Evolutionary conservation across 92 coral and sea anemone genomes (phyloP), one percentile per base, ranked within the genome.

Genomic region (Isaurus tuberculatus): DNA sequence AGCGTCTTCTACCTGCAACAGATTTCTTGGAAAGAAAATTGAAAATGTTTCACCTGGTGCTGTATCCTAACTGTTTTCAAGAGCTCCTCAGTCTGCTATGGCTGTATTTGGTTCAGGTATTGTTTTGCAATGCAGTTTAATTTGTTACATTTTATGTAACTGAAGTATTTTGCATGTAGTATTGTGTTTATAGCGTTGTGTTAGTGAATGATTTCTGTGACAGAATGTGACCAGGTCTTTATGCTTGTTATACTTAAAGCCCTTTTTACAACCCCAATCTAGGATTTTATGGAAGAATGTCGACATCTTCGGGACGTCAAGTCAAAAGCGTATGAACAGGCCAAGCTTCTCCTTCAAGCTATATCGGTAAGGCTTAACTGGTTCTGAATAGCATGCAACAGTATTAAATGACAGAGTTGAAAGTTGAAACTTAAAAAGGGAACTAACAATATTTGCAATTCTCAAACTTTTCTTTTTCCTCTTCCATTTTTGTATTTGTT

Each of bases 1-100:
- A 85, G 71, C 95, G 98, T 15, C 94, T 95, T 29, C 92, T 69
- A 73, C 98, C 98, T 22, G 97, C 90, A 42, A 75, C 87, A 30
- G 91, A 93, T 42, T 86, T 91, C 65, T 83, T 93, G 46, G 81
- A 83, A 20, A 69, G 87, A 57, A 88, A 90, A 44, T 72, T 91
- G 57, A 85, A 85, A 19, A 58, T 80, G 28, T 80, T 91, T 55
- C 85, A 85, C 68, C 65, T 63, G 66, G 90, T 93, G 3, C 80
- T 93, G 84, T 91, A 85, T 42, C 83, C 86, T 0, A 92, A 89
- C 8, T 29, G 81, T 42, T 93, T 93, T 70, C 72, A 83, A 66
- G 74, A 77, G 32, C 78, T 91, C n/a, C 48, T 93, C 58, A 75
- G 55, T 8, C 29, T 84, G 29, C 48, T 91, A 17, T 93, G 92